Percentiles rank a stretch among this genome's conserved stretches.
phyloP scores from a whole-genome alignment of 92 coral and sea anemone species.

The Pocillopora grandis region DNA sequence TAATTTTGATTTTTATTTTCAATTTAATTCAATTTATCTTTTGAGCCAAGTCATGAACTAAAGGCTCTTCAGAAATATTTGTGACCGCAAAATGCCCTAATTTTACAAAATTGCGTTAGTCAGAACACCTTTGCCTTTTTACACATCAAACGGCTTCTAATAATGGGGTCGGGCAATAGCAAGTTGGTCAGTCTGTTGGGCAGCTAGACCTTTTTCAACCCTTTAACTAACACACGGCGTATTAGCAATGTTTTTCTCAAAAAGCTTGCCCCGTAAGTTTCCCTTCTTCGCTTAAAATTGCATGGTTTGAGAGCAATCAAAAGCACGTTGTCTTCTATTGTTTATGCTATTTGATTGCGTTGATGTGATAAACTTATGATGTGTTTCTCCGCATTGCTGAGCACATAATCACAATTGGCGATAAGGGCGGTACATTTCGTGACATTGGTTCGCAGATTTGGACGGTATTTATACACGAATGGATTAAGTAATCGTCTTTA shows the following conservation, averaged over 20 bases:
- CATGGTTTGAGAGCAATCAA: neutral
- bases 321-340: constrained; percentile 10
- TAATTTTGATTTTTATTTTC: neutral
- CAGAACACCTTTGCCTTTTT: too few relatives aligned
- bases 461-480: constrained; percentile 6
- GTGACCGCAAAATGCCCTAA: too few relatives aligned
- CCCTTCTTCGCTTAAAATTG: neutral
- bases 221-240: too few relatives aligned
- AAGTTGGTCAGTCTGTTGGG: too few relatives aligned
- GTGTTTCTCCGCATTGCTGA: constrained; percentile 11
- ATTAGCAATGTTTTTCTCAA: too few relatives aligned
- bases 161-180: too few relatives aligned
- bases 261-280: too few relatives aligned
- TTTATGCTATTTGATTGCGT: neutral
- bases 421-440: constrained; percentile 38
- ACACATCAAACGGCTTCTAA: too few relatives aligned
- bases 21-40: neutral
- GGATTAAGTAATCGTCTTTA: neutral
- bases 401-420: neutral
- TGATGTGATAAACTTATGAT: constrained; percentile 2
- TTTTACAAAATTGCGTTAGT: too few relatives aligned
- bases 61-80: too few relatives aligned
- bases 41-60: neutral
- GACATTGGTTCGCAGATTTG: constrained; percentile 29
- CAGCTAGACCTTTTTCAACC: too few relatives aligned